Base-by-base conservation (phyloP, 2,888 invertebrate species). In the Phaonia tiefii region DNA sequence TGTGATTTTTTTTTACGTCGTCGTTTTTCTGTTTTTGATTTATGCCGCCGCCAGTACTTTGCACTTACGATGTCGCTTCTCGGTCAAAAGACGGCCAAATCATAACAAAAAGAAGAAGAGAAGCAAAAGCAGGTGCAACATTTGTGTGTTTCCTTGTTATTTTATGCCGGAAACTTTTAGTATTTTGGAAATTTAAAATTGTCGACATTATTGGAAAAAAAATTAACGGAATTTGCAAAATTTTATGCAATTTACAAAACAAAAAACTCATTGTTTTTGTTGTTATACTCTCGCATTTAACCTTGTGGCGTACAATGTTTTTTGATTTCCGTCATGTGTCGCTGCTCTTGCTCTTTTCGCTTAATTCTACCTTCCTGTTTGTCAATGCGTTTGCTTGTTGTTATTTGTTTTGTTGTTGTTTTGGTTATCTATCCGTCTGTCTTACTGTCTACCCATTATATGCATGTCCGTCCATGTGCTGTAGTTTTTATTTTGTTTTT, bases 141-240 rank as follows among this genome's bases (percentile, higher is more conserved):
- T 74, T 66, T 66, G 17, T 26, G 25, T 26, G 2, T 46, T 46
- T 39, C 8, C n/a, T 26, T 22, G 26, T 72, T 22, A 13, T 58
- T 15, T 65, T 66, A 58, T 66, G 31, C 74, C 74, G 66, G 66
- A 74, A 74, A 74, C n/a, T 66, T 58, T 54, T 44, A 54, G 20
- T n/a, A 31, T 31, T 39, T 22, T 54, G 17, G 37, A 37, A 69
- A 42, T 42, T n/a, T 56, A 25, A 39, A 37, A 66, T 49, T 49
- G 10, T n/a, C n/a, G n/a, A n/a, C n/a, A n/a, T n/a, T n/a, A n/a
- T n/a, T n/a, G n/a, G n/a, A n/a, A n/a, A n/a, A n/a, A n/a, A n/a
- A n/a, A n/a, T n/a, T n/a, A n/a, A n/a, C n/a, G n/a, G n/a, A n/a
- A n/a, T n/a, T n/a, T n/a, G n/a, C n/a, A n/a, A n/a, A n/a, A n/a